A percentile compares a stretch with the other conserved stretches of the same genome.
Evolutionary conservation across 2,113 vertebrate genomes (phyloP).

Genomic region (Dromiciops gliroides): DNA sequence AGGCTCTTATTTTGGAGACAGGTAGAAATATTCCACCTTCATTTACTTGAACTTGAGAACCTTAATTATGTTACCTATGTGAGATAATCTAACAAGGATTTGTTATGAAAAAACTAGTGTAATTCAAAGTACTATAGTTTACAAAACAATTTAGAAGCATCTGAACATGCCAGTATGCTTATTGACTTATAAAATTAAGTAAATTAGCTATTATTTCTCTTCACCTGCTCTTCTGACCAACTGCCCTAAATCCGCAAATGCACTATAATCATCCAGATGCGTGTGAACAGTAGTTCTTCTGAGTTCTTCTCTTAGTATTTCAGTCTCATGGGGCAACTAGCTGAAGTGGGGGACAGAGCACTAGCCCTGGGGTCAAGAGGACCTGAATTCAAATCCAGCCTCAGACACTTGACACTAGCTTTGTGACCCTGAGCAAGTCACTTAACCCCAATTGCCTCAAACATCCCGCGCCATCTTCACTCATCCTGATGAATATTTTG

Average conservation of each 20-base stretch:
- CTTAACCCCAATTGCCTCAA: no score
- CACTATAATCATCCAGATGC: neutral
- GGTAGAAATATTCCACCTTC: neutral
- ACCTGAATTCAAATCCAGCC: no score
- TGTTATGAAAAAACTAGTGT: neutral
- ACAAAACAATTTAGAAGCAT: neutral
- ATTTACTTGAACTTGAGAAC: neutral
- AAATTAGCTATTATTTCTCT: neutral
- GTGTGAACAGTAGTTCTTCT: neutral
- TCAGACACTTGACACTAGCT: no score
- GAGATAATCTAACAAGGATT: neutral
- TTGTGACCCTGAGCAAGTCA: no score
- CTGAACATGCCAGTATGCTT: neutral
- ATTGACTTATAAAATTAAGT: neutral
- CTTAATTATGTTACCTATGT: neutral
- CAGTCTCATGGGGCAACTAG: no score
- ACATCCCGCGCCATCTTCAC: no score
- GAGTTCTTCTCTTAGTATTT: neutral
- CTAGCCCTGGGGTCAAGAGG: no score
- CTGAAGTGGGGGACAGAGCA: no score
- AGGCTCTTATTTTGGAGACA: neutral
- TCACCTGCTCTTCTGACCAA: neutral
- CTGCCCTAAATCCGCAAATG: neutral
- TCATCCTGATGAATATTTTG: no score
- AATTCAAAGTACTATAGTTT: neutral